Conservation (phyloP, 2,113 vertebrate species). For the Balaenoptera acutorostrata region DNA sequence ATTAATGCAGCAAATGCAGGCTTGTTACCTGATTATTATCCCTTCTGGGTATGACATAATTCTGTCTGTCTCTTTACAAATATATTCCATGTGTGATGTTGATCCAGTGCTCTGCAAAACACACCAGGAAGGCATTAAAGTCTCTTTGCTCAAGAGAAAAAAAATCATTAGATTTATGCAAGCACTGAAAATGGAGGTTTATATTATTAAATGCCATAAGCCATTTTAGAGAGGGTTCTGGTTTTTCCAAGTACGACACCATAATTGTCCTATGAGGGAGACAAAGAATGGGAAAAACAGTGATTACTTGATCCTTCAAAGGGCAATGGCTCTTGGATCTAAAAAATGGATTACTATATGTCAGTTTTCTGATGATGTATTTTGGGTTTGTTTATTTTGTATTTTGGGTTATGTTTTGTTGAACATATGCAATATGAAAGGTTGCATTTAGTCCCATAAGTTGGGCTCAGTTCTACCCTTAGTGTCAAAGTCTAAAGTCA, state of each 20-base stretch:
- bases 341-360: neutral
- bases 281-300: neutral
- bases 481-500: neutral
- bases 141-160: slow-evolving; percentile 19
- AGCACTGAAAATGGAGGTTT: slow-evolving; percentile 49
- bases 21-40: slow-evolving; percentile 59
- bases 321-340: neutral
- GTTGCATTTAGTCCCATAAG: neutral
- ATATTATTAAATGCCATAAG: slow-evolving; percentile 40
- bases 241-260: neutral
- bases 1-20: slow-evolving; percentile 59
- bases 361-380: neutral
- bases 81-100: slow-evolving; percentile 73
- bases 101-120: slow-evolving; percentile 34
- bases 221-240: slow-evolving; percentile 21
- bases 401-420: slow-evolving; percentile 7
- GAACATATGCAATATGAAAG: neutral
- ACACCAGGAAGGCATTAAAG: slow-evolving; percentile 68
- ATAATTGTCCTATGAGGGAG: neutral
- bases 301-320: neutral
- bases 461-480: neutral
- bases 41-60: slow-evolving; percentile 68
- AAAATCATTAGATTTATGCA: slow-evolving; percentile 41
- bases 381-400: slow-evolving; percentile 18
- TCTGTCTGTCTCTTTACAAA: slow-evolving; percentile 70